Base-by-base conservation (phyloP, 2,797 vertebrate genomes). In the Chelidonichthys spinosus region DNA sequence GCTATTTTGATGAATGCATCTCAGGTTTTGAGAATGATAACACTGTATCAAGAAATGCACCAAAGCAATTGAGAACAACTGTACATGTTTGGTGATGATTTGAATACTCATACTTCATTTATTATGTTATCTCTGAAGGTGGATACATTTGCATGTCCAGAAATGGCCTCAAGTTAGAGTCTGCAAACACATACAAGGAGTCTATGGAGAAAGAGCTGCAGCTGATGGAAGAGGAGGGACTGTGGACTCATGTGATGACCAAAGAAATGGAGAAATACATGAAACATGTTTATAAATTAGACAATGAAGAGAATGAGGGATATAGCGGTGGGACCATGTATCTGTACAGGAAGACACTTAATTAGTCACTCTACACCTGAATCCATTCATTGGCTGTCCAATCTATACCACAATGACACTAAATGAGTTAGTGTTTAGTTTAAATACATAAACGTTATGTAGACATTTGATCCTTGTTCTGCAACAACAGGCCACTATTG, bases 141-240 rank as follows among this genome's bases (percentile, higher is more conserved):
- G 85, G 82, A 1, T 54, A 67, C 0, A 5, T 87, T 3, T 83
- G 77, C 63, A 61, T 81, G 33, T 33, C 40, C 0, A 76, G 56
- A 49, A 72, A 43, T 0, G 49, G 53, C 7, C 47, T 49, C 8
- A 35, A 56, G 54, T 35, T 33, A 11, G 2, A 2, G 39, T 6
- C 32, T 4, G 15, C n/a, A 4, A 1, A 68, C 3, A 0, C 18
- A 6, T 83, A 66, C 39, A 55, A 42, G 11, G 2, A 0, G 25
- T 7, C 37, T 3, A 35, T 87, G 80, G 67, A 85, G 46, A 6
- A 1, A 13, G 78, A 85, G 83, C 33, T 87, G 44, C 44, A 59
- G 32, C 59, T 52, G 80, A 74, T 83, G 83, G 70, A 79, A 75
- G 42, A 81, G 8, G 69, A 74, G 36, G 78, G 63, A 3, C 75